Conservation (phyloP, 2,113 vertebrate genomes). For the Pandion haliaetus region DNA sequence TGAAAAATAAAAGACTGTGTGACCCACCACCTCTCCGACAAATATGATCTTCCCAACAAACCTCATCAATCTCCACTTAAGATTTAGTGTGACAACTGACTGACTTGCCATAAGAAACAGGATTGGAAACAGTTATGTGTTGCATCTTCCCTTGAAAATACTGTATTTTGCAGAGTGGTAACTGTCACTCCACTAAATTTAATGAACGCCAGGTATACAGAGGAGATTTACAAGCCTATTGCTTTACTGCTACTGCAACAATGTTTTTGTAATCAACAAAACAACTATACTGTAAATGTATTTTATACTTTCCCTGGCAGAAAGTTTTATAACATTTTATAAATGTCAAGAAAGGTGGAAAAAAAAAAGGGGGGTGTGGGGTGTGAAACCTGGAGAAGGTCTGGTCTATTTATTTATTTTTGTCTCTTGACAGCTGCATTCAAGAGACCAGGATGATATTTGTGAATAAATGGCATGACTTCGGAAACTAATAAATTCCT, state of each 20-base stretch:
- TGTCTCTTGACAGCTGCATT: neutral
- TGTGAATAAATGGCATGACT: neutral
- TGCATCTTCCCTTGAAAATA: neutral
- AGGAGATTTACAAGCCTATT: slow-evolving; percentile 35
- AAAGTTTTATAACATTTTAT: slow-evolving; percentile 38
- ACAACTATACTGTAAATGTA: neutral
- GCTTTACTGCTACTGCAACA: neutral
- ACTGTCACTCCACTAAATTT: slow-evolving; percentile 30
- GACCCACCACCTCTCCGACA: neutral
- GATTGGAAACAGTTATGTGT: neutral
- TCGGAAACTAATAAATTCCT: neutral
- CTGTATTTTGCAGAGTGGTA: neutral
- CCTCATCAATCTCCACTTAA: neutral
- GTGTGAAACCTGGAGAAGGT: neutral
- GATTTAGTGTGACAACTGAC: slow-evolving; percentile 29
- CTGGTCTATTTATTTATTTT: neutral
- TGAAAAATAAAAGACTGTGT: neutral
- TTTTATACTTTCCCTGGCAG: slow-evolving; percentile 10
- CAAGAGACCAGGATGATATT: neutral
- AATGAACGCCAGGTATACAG: slow-evolving; percentile 19
- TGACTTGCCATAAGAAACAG: neutral
- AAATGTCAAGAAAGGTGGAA: neutral
- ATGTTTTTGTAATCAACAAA: slow-evolving; percentile 41
- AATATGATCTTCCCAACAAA: neutral
- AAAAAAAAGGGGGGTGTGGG: neutral